Evolutionary conservation across 2,797 vertebrate species (phyloP).

Genomic region (Notolepis coatsorum): DNA sequence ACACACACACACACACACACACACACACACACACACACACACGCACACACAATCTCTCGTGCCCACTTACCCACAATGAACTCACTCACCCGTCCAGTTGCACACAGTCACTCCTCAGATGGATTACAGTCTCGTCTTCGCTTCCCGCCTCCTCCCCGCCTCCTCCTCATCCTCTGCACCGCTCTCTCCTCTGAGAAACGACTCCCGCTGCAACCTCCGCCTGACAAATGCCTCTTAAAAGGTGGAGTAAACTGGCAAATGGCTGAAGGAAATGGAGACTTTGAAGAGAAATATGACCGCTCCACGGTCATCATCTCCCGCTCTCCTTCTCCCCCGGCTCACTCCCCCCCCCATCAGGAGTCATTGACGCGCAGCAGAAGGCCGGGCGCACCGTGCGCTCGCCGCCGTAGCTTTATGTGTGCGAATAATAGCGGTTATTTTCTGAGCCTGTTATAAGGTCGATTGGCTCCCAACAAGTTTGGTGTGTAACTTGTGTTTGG

Average conservation of each 20-base stretch:
- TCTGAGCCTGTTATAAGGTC: too few relatives aligned
- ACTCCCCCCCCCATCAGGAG: neutral
- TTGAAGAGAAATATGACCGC: constrained; percentile 25
- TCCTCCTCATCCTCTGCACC: constrained; percentile 27
- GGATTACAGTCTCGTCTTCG: constrained; percentile 47
- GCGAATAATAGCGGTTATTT: too few relatives aligned
- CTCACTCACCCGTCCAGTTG: constrained; percentile 31
- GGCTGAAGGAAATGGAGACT: constrained; percentile 31
- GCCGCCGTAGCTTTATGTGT: constrained; percentile 20
- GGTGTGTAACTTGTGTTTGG: too few relatives aligned
- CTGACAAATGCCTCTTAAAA: constrained; percentile 57
- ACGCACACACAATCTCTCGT: constrained; percentile 20
- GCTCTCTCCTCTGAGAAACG: constrained; percentile 45
- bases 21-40: constrained; percentile 18
- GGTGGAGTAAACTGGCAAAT: constrained; percentile 33
- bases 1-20: constrained; percentile 21
- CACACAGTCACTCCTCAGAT: constrained; percentile 51
- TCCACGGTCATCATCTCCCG: constrained; percentile 32
- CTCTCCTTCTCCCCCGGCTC: constrained; percentile 1
- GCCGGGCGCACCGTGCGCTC: neutral
- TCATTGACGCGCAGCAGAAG: constrained; percentile 11
- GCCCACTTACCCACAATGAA: constrained; percentile 32
- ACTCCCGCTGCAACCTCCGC: constrained; percentile 40
- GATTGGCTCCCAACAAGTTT: too few relatives aligned
- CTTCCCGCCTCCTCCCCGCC: constrained; percentile 27